Percentiles rank a stretch among this genome's conserved stretches.
phyloP scores from a whole-genome alignment of 2,888 invertebrate species.

The Pseudanteris insignis region DNA sequence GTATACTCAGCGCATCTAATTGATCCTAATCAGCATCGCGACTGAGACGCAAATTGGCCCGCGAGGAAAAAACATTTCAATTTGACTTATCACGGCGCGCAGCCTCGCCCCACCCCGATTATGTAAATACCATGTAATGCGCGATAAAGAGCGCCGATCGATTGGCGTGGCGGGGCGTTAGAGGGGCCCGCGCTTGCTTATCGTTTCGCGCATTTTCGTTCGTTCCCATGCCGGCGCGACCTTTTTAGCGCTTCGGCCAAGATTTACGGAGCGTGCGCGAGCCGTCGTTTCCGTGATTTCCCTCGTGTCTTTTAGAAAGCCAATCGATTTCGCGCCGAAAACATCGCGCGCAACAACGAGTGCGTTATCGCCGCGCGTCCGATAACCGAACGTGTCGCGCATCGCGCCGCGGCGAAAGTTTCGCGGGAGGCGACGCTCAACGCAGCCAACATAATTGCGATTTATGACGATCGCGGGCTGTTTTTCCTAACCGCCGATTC shows the following conservation, averaged over 20 bases:
- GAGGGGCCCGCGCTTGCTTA: conserved; percentile 11
- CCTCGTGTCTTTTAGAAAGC: conserved; percentile 45
- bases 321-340: conserved; percentile 43
- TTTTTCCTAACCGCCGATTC: too few species aligned
- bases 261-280: conserved; percentile 38
- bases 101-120: conserved; percentile 32
- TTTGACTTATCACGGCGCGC: conserved; percentile 28
- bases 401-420: too few species aligned
- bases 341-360: conserved; percentile 27
- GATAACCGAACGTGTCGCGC: too few species aligned
- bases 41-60: conserved; percentile 26
- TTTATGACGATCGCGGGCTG: too few species aligned
- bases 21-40: conserved; percentile 25
- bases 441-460: too few species aligned
- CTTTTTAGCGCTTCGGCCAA: conserved; percentile 42
- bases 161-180: conserved; percentile 13
- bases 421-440: too few species aligned
- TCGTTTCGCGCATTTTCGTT: conserved; percentile 29
- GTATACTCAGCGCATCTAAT: conserved; percentile 21
- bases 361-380: conserved; percentile 43
- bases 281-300: conserved; percentile 44
- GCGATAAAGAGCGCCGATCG: conserved; percentile 18
- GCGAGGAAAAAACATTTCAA: conserved; percentile 13
- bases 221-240: conserved; percentile 46
- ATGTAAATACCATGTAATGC: conserved; percentile 42